A percentile compares a stretch with the other conserved stretches of the same genome.
Conservation (phyloP, 2,113 vertebrate species). For the Saccopteryx leptura region DNA sequence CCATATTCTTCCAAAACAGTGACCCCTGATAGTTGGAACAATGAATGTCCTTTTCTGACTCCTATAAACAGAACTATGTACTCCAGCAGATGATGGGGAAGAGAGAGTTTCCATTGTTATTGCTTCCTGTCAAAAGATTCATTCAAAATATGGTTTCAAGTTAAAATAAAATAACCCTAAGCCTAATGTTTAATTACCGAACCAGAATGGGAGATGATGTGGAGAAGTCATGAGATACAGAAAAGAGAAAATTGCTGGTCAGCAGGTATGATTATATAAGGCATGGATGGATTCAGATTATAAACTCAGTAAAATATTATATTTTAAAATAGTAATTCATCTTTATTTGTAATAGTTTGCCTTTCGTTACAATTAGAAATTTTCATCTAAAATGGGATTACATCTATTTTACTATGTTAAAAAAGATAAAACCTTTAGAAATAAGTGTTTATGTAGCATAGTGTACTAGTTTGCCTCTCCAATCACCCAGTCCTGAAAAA, state of each 20-base stretch:
- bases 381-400: not conserved
- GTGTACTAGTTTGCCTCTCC: not conserved
- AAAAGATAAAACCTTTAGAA: not conserved
- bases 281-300: not conserved
- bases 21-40: not conserved
- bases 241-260: not conserved
- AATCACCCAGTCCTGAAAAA: not conserved
- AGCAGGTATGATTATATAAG: not conserved
- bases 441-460: not conserved
- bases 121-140: not conserved
- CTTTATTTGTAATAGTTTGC: not conserved
- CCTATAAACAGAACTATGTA: not conserved
- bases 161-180: constrained; percentile 31
- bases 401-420: not conserved
- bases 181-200: not conserved
- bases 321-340: not conserved
- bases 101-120: not conserved
- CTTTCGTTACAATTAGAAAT: not conserved
- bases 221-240: not conserved
- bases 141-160: not conserved
- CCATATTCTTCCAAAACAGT: not conserved
- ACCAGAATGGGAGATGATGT: fast-evolving
- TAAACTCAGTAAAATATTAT: not conserved
- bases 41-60: not conserved
- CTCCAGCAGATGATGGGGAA: not conserved